Conservation (phyloP, 2,888 invertebrate genomes). For the Hedya salicella region DNA sequence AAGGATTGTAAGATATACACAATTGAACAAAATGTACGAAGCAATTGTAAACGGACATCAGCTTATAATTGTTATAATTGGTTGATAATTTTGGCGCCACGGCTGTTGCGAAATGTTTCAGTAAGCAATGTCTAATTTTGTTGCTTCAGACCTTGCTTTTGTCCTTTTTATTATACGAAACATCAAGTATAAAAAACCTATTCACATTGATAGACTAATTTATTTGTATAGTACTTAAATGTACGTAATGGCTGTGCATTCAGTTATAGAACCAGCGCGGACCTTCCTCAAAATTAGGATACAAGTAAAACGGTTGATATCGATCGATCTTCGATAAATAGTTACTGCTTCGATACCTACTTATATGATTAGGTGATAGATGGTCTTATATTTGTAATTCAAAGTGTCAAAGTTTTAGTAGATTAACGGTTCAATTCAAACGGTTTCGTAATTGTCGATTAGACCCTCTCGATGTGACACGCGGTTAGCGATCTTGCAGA, state of each 20-base stretch:
- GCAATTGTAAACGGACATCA: constrained; percentile 36
- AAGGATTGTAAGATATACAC: constrained; percentile 36
- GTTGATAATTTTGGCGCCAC: constrained; percentile 31
- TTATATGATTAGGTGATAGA: no score
- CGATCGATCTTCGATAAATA: no score
- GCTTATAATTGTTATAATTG: constrained; percentile 38
- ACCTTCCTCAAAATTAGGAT: no score
- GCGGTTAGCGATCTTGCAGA: constrained; percentile 34
- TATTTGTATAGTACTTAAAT: neutral
- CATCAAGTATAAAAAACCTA: neutral
- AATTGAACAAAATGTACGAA: constrained; percentile 37
- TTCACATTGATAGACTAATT: neutral
- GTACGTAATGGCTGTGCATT: no score
- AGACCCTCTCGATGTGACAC: constrained; percentile 27
- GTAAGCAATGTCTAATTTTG: constrained; percentile 9
- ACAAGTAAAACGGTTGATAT: no score
- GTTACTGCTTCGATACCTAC: no score
- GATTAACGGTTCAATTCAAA: neutral
- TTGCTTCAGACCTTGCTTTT: constrained; percentile 27
- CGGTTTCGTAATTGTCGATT: constrained; percentile 21
- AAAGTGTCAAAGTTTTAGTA: no score
- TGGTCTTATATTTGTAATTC: no score
- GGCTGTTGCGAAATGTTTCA: constrained; percentile 20
- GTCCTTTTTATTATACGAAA: constrained; percentile 3
- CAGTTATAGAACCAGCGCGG: no score